Base-by-base conservation (phyloP, 2,797 vertebrate genomes). In the Gallinago stenura region DNA sequence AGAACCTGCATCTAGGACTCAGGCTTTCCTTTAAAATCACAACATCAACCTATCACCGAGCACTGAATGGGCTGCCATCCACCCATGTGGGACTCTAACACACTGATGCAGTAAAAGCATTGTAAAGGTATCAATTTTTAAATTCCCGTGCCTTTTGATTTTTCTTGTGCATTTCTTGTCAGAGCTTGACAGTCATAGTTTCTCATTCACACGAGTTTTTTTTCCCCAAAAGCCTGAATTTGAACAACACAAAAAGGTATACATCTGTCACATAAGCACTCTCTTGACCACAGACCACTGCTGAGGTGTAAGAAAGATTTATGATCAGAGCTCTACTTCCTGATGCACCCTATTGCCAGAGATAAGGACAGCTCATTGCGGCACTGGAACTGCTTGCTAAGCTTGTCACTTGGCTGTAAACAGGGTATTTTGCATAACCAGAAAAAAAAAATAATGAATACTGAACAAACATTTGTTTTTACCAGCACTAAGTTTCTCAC, bases 401-500 rank as follows among this genome's bases (percentile, higher is more conserved):
- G 69, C 64, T 64, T 75, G 35, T 64, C 88, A 60, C 53, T 86
- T 53, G 10, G 31, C 53, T 81, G 90, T 28, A 62, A 87, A 45
- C 50, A 54, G 24, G 58, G 1, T 73, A 88, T 68, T 93, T 56
- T 88, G 53, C 57, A 85, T 71, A 90, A 88, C 10, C 45, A 93
- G 76, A 21, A 66, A 58, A 80, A n/a, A 22, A 73, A 57, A 39
- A 43, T 15, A 87, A 57, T 10, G 18, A 79, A 60, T 39, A 39
- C 33, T 24, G 51, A 95, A 73, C 58, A 72, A 76, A 33, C 56
- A 50, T 69, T 72, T 65, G 50, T 21, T 87, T 71, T 50, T n/a
- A 81, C 8, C 62, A 84, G 54, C 77, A 84, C 20, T 17, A 70
- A n/a, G 73, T 93, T 96, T 91, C 89, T 91, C 87, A 91, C 84